These are phyloP conservation scores for Clinocottus analis DNA, from an alignment of 2,113 vertebrate species.

Conservation along the genomic window DNA sequence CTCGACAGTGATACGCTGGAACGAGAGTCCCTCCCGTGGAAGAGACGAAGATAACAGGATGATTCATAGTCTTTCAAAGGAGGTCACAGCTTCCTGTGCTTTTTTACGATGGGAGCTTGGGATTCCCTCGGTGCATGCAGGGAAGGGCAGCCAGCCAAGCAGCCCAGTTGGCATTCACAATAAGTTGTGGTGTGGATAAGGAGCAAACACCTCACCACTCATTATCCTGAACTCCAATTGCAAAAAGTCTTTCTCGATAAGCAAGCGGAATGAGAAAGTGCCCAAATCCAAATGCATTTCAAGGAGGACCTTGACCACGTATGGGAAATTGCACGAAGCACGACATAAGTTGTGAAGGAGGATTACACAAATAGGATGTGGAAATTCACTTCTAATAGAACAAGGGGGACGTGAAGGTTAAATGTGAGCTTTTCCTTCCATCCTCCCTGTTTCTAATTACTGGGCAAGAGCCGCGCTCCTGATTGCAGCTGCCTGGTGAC, in stretches of 20 bases:
- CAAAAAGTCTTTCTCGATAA: slow-evolving; percentile 29
- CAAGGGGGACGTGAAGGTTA: slow-evolving; percentile 69
- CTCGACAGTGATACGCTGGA: slow-evolving; percentile 51
- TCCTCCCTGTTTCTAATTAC: slow-evolving; percentile 74
- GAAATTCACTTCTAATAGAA: slow-evolving; percentile 60
- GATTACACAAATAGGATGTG: slow-evolving; percentile 31
- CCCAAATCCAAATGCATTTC: slow-evolving; percentile 3
- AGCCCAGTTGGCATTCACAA: slow-evolving; percentile 68
- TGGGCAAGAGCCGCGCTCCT: slow-evolving; percentile 41
- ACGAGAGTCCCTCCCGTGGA: slow-evolving; percentile 54
- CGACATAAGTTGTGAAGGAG: slow-evolving; percentile 13
- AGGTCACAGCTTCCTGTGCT: slow-evolving; percentile 76
- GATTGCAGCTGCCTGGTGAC: slow-evolving; percentile 69
- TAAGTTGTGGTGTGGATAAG: slow-evolving; percentile 61
- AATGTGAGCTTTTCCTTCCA: slow-evolving; percentile 50
- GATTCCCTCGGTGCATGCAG: slow-evolving; percentile 73
- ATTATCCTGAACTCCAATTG: slow-evolving; percentile 37
- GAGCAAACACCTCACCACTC: slow-evolving; percentile 49
- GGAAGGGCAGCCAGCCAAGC: slow-evolving; percentile 67
- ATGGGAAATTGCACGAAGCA: slow-evolving; percentile 21
- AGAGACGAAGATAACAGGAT: slow-evolving; percentile 76
- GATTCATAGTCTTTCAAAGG: slow-evolving; percentile 79
- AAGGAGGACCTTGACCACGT: background rate
- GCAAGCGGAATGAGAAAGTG: background rate
- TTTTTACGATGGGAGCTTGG: slow-evolving; percentile 76